Conservation (phyloP, 1,140 invertebrate species). For the Sycophaga agraensis region DNA sequence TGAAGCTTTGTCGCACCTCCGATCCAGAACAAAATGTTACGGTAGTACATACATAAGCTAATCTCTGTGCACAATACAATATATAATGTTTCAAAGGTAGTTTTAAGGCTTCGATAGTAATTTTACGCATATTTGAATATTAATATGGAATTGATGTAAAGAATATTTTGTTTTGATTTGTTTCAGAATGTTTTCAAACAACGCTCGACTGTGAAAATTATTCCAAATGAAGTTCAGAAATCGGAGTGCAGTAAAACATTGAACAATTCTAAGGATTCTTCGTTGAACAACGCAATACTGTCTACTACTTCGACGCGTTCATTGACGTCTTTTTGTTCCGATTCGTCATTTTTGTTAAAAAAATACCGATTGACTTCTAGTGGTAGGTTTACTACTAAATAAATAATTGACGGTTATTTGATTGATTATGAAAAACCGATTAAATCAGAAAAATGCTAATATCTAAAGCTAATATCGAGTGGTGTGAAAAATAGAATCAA, state of each 20-base stretch:
- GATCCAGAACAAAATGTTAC: conserved; percentile 34
- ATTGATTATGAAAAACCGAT: no score
- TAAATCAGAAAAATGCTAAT: no score
- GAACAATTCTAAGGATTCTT: not conserved
- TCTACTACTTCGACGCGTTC: not conserved
- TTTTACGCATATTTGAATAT: no score
- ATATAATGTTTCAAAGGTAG: no score
- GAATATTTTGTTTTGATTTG: not conserved
- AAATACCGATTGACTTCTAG: not conserved
- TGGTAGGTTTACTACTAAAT: not conserved
- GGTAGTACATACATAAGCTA: conserved; percentile 23
- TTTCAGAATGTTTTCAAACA: conserved; percentile 35
- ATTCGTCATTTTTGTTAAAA: not conserved
- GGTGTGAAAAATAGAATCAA: no score
- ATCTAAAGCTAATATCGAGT: no score
- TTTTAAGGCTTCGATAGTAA: no score
- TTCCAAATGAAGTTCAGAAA: no score
- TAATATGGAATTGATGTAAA: no score
- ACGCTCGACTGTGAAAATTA: conserved; percentile 8
- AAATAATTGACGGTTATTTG: no score
- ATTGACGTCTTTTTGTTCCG: not conserved
- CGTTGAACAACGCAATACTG: not conserved
- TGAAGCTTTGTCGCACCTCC: conserved; percentile 28
- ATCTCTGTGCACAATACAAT: not conserved
- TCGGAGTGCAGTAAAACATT: no score